Conservation (phyloP, 2,797 vertebrate genomes). For the Poliocrania exsul region DNA sequence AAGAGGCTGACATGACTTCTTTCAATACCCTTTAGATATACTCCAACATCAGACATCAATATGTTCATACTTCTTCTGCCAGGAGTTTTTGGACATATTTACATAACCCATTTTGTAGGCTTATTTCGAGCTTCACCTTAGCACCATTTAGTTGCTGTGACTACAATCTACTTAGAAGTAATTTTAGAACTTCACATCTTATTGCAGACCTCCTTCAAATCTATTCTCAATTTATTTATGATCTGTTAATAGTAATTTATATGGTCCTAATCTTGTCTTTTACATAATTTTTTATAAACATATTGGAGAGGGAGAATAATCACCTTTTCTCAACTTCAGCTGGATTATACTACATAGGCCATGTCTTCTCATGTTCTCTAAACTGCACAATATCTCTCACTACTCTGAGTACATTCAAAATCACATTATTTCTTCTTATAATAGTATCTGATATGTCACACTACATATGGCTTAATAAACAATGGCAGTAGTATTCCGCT, state of each 20-base stretch:
- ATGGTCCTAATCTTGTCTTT: not conserved
- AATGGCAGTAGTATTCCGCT: not conserved
- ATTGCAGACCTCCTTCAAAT: not conserved
- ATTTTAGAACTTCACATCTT: not conserved
- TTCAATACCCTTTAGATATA: not conserved
- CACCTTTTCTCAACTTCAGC: not conserved
- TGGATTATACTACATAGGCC: not conserved
- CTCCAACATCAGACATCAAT: not conserved
- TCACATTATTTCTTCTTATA: not conserved
- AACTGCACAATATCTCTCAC: not conserved
- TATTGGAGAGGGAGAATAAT: not conserved
- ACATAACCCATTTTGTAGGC: not conserved
- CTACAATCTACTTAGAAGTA: not conserved
- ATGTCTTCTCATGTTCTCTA: not conserved
- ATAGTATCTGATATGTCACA: too few relatives aligned
- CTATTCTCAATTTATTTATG: not conserved
- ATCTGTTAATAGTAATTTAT: not conserved
- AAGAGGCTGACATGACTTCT: not conserved
- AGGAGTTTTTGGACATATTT: not conserved
- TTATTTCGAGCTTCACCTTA: not conserved
- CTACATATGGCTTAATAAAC: not conserved
- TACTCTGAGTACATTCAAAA: not conserved
- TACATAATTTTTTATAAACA: not conserved
- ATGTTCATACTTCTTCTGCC: not conserved
- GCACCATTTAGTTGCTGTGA: not conserved